Percentiles rank a stretch among this genome's conserved stretches.
Conservation (phyloP, 2,113 vertebrate species). For the Corythaeola cristata region DNA sequence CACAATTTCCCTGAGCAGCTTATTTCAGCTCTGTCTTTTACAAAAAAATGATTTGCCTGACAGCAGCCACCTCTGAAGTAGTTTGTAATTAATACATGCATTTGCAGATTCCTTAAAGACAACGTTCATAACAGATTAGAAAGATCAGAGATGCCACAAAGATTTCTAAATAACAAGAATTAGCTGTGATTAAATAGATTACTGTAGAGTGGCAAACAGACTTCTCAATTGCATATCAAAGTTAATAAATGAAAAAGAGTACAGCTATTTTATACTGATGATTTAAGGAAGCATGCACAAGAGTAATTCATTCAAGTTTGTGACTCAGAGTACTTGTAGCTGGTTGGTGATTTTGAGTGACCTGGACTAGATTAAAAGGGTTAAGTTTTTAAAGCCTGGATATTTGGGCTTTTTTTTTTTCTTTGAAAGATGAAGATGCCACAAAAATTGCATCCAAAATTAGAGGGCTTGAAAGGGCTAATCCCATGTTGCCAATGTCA, state of each 20-base stretch:
- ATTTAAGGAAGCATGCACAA: background rate
- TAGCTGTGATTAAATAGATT: conserved; percentile 6
- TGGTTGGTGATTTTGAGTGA: background rate
- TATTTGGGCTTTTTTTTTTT: background rate
- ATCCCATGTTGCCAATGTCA: background rate
- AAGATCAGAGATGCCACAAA: background rate
- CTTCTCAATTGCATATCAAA: conserved; percentile 3
- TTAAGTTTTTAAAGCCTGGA: background rate
- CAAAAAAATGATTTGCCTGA: conserved; percentile 32
- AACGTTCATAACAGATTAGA: conserved; percentile 36
- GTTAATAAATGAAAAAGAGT: background rate
- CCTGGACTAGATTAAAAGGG: background rate
- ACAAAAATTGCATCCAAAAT: background rate
- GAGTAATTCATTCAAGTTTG: background rate
- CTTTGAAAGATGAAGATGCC: background rate
- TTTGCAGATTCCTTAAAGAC: conserved; percentile 59
- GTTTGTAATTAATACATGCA: conserved; percentile 64
- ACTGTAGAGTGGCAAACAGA: background rate
- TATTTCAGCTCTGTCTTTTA: conserved; percentile 60
- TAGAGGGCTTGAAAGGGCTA: background rate
- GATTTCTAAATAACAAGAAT: conserved; percentile 9
- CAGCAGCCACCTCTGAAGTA: conserved; percentile 45
- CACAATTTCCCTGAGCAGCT: conserved; percentile 39
- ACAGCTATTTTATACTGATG: background rate
- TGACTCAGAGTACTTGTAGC: background rate